Percentiles rank a stretch among this genome's conserved stretches.
Evolutionary conservation across 2,797 vertebrate genomes (phyloP).

Genomic region (Decapterus maruadsi): DNA sequence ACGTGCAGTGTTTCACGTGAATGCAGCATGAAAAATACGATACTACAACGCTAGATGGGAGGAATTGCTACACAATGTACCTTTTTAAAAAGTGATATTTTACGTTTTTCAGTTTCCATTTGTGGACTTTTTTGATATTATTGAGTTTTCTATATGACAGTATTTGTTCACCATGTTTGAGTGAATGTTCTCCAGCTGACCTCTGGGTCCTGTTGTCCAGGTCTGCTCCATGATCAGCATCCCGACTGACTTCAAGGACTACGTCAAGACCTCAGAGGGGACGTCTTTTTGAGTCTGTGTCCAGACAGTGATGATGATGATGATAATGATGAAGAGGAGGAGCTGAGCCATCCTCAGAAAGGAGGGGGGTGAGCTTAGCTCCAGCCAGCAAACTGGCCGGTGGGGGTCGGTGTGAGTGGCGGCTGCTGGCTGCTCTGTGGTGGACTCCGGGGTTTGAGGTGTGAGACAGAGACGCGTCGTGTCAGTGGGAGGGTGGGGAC

Average conservation of each 20-base stretch:
- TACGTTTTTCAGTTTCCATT: too few relatives aligned
- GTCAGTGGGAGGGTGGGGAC: background rate
- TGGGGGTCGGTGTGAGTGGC: background rate
- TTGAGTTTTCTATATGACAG: too few relatives aligned
- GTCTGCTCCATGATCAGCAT: slow-evolving; percentile 83
- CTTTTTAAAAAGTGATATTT: too few relatives aligned
- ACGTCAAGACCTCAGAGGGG: slow-evolving; percentile 64
- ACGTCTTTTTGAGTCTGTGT: slow-evolving; percentile 77
- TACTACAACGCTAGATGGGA: too few relatives aligned
- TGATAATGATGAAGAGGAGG: background rate
- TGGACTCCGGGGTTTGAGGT: background rate
- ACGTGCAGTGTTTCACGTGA: too few relatives aligned
- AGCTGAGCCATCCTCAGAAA: background rate
- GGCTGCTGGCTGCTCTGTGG: background rate
- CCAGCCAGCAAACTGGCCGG: too few relatives aligned
- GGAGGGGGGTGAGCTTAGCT: too few relatives aligned
- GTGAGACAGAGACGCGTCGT: background rate
- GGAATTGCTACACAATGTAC: too few relatives aligned
- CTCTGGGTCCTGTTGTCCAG: slow-evolving; percentile 50
- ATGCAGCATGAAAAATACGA: too few relatives aligned
- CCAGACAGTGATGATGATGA: background rate
- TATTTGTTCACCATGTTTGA: too few relatives aligned
- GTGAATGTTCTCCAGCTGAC: background rate
- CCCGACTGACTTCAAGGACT: slow-evolving; percentile 79
- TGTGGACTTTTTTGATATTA: too few relatives aligned